phyloP scores from a whole-genome alignment of 2,888 invertebrate genomes.

The Anoncus sp. region DNA sequence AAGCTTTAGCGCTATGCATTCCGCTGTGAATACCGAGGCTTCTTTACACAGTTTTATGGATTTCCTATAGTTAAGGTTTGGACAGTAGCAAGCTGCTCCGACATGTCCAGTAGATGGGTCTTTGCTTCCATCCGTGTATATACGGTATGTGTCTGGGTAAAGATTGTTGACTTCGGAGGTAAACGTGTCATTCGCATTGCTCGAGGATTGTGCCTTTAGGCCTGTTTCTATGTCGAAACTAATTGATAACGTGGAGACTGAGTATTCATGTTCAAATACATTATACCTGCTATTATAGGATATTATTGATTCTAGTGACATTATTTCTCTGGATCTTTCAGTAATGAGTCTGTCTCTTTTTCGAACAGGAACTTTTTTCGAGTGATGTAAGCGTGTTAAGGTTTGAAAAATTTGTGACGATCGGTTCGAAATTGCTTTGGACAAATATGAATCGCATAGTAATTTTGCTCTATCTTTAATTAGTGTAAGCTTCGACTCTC shows the following conservation, averaged over 20 bases:
- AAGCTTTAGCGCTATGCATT: conserved; percentile 35
- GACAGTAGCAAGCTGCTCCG: conserved; percentile 21
- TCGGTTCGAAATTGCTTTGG: conserved; percentile 18
- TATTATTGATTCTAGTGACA: neutral
- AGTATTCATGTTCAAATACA: conserved; percentile 9
- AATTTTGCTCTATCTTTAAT: conserved; percentile 42
- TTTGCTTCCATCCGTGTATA: conserved; percentile 45
- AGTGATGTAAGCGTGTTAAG: neutral
- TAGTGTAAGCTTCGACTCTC: conserved; percentile 37
- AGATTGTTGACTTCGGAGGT: neutral
- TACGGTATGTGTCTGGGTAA: conserved; percentile 3
- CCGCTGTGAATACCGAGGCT: conserved; percentile 31
- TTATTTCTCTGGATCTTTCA: neutral
- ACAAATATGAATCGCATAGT: conserved; percentile 30
- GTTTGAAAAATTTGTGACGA: conserved; percentile 1
- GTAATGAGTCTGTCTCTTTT: conserved; percentile 19
- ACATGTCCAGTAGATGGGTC: conserved; percentile 4
- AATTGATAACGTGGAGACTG: conserved; percentile 9
- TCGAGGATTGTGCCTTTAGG: neutral
- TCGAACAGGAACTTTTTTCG: conserved; percentile 4
- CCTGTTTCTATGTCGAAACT: neutral
- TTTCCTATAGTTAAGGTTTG: conserved; percentile 11
- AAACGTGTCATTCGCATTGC: neutral
- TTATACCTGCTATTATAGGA: neutral
- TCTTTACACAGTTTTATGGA: conserved; percentile 9